phyloP scores from a whole-genome alignment of 2,113 vertebrate species.

The Siniperca chuatsi region DNA sequence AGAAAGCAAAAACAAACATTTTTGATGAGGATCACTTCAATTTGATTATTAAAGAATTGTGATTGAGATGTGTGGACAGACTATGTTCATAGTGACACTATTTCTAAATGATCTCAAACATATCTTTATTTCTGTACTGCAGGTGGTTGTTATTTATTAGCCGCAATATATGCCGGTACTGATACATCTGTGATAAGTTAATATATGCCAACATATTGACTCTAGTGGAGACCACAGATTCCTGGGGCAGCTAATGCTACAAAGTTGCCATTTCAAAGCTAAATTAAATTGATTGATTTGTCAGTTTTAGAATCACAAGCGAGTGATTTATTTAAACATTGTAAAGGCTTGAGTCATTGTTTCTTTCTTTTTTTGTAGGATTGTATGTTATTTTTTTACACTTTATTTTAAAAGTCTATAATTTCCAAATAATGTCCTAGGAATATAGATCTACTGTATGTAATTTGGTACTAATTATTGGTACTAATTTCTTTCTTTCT shows the following conservation, averaged over 20 bases:
- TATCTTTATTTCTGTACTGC: not conserved
- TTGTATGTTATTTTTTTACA: not conserved
- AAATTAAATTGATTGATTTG: slow-evolving; percentile 5
- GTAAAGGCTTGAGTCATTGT: not conserved
- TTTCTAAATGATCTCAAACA: not conserved
- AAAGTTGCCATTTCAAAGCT: not conserved
- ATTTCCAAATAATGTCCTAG: not conserved
- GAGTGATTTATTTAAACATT: not conserved
- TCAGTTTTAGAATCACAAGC: slow-evolving; percentile 24
- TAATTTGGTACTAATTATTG: slow-evolving; percentile 25
- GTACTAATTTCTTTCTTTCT: not conserved
- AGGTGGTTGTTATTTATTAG: not conserved
- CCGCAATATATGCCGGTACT: too few species aligned
- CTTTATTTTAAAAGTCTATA: slow-evolving; percentile 12
- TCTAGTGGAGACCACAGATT: slow-evolving; percentile 15
- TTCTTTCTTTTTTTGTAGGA: not conserved
- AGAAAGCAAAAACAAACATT: not conserved
- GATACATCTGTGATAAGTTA: not conserved
- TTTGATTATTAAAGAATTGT: not conserved
- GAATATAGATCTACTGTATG: not conserved
- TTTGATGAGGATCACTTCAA: not conserved
- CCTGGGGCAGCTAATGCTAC: slow-evolving; percentile 18
- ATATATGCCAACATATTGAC: not conserved
- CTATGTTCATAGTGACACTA: not conserved
- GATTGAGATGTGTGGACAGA: not conserved